Evolutionary conservation across 2,113 vertebrate species (phyloP), one percentile per base, ranked within the genome.

Genomic region (Centropus unirufus): DNA sequence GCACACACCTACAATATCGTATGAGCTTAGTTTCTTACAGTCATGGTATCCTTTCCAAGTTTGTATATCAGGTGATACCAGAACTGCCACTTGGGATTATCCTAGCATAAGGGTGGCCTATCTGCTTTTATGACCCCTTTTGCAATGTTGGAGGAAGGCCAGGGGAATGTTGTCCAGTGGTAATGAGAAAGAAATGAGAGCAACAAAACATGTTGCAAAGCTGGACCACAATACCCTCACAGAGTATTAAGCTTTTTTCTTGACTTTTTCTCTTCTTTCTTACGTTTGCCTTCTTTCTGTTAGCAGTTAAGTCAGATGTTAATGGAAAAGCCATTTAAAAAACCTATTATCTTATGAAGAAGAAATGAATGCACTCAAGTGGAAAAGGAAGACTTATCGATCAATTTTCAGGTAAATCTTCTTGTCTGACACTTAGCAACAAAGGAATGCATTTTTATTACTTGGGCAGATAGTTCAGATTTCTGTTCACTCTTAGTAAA

Each of bases 401-500:
- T 97, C 97, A 95, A 92, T 98, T 96, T 97, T 96, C 92, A 94
- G 90, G 93, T 95, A 97, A 97, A 95, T 95, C 87, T 86, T 93
- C 95, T 93, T 91, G 78, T 90, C 91, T 97, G 92, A 97, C 86
- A 84, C 93, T 86, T 96, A 73, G 80, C 32, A 77, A 97, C 83
- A 85, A 94, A 96, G 87, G 89, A 97, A 97, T 97, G 87, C 79
- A 47, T 95, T 98, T 98, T 98, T 97, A 98, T 97, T 97, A 92
- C 97, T 95, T 96, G 93, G 92, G 80, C 93, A 97, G 93, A 95
- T 94, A 97, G 96, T 97, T 97, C 97, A 96, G 94, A 93, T 97
- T 97, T 98, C 97, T 84, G 84, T 97, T 97, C 97, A 95, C 83
- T 97, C 94, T 97, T 91, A 90, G 93, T 94, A 97, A 98, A 98